Conservation (phyloP, 1,140 invertebrate species). For the Drosophila elegans region DNA sequence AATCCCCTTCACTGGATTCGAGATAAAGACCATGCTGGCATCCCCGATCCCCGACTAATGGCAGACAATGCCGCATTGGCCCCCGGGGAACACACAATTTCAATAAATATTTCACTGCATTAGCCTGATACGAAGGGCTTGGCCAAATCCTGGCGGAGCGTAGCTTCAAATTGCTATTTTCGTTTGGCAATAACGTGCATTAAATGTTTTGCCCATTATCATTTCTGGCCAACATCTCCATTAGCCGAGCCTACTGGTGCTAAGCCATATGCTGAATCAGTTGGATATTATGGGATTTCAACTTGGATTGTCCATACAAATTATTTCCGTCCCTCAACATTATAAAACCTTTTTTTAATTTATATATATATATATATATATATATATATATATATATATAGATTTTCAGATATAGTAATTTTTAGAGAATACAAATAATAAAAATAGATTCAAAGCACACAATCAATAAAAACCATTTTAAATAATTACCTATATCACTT, state of each 20-base stretch:
- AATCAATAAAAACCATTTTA: no score
- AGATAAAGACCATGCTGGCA: constrained; percentile 50
- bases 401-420: no score
- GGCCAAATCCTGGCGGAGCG: constrained; percentile 54
- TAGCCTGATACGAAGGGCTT: constrained; percentile 40
- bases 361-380: no score
- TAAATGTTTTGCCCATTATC: constrained; percentile 82
- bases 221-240: constrained; percentile 75
- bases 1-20: constrained; percentile 44
- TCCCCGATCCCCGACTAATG: constrained; percentile 56
- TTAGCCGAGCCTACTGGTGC: constrained; percentile 42
- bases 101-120: constrained; percentile 84
- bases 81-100: constrained; percentile 79
- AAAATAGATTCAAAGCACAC: no score
- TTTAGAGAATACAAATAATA: no score
- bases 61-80: constrained; percentile 70
- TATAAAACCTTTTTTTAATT: no score
- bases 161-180: constrained; percentile 78
- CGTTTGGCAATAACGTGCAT: constrained; percentile 76
- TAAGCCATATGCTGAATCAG: neutral
- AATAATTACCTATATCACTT: no score
- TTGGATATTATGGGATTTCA: neutral
- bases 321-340: no score
- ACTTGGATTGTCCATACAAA: neutral
- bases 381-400: no score